Base-by-base conservation (phyloP, 1,140 invertebrate species). In the Cyclargus thomasi region DNA sequence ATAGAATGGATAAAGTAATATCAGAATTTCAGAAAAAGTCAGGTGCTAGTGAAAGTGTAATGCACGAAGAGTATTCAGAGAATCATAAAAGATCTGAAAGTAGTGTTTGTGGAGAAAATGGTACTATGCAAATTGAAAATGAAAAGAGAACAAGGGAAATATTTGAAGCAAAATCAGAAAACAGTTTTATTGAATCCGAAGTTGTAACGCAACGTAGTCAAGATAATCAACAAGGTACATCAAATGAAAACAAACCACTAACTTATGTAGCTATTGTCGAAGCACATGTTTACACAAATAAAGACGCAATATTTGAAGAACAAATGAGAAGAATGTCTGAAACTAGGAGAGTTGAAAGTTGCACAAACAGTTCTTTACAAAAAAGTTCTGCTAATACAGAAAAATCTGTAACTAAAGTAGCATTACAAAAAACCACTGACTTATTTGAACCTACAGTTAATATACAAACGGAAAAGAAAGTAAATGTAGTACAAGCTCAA, bases 261-360 rank as follows among this genome's bases (percentile, higher is more conserved):
- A 85, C 73, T 6, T 90, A 88, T 23, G 69, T 85, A 39, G 86
- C 88, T 7, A 81, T 86, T 53, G 86, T 88, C 65, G 85, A 90
- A 74, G 70, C 86, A 22, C 88, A 89, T 64, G 78, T 84, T 21
- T 88, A 85, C 62, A 87, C 86, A 35, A 88, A 90, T 62, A 80
- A 81, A 71, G 77, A 89, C 39, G 81, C 79, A 17, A 83, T 90
- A 23, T 76, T 85, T 8, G 68, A 70, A 72, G 70, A 70, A 59
- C 59, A 72, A 68, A 67, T 72, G 36, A 63, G 67, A 20, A 67
- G 64, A 63, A 71, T 79, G 53, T 80, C 76, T 53, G 77, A 82
- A 72, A 29, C 14, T 17, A 23, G 20, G 57, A 18, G 47, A 53
- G 36, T 47, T 16, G 39, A 47, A 47, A 47, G 39, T 47, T 47